Evolutionary conservation across 1,140 invertebrate genomes (phyloP).

Genomic region (Zaprionus kolodkinae): DNA sequence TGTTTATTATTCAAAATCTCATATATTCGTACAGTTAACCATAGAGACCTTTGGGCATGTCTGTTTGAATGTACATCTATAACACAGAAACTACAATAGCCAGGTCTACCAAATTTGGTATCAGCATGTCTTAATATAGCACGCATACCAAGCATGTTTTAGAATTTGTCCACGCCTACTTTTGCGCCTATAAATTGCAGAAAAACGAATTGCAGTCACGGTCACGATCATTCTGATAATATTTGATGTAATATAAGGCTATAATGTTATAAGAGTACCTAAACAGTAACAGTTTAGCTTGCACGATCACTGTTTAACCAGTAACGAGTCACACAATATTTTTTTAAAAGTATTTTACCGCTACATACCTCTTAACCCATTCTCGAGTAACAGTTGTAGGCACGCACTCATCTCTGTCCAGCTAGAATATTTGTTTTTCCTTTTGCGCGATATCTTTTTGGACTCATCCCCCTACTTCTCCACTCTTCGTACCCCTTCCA

Average conservation of each 20-base stretch:
- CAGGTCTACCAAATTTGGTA: neutral
- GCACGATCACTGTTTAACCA: neutral
- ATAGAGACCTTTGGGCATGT: neutral
- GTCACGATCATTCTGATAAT: too few relatives aligned
- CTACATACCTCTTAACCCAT: neutral
- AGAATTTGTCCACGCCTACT: neutral
- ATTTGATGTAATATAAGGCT: neutral
- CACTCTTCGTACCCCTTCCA: neutral
- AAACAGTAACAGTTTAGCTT: neutral
- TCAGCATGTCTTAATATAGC: neutral
- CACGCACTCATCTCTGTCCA: conserved; percentile 8
- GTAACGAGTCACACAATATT: neutral
- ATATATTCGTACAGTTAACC: neutral
- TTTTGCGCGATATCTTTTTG: conserved; percentile 8
- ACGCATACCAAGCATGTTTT: neutral
- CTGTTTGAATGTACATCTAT: neutral
- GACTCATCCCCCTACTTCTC: neutral
- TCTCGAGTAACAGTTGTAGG: neutral
- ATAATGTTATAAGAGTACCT: neutral
- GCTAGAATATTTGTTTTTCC: conserved; percentile 6
- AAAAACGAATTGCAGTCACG: too few relatives aligned
- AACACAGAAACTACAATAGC: neutral
- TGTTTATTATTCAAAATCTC: neutral
- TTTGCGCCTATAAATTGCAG: neutral
- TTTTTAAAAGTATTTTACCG: neutral